These are phyloP conservation scores for Mythimna ferrago DNA, from an alignment of 2,888 invertebrate species.

Conservation along the genomic window DNA sequence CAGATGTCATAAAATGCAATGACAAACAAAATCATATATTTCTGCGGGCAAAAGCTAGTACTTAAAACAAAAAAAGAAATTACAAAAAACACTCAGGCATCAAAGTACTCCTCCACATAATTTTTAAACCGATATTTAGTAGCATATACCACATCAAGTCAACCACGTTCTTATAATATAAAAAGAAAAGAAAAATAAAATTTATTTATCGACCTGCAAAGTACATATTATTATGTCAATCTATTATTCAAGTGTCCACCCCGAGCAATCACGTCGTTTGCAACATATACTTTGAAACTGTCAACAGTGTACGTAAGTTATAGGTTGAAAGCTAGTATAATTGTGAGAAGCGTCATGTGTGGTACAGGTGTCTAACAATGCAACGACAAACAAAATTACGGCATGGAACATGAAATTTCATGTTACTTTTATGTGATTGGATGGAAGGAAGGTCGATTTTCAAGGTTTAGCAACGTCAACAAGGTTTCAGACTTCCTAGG, in stretches of 20 bases:
- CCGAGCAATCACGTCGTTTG: not conserved
- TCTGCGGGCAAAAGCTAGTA: too few relatives aligned
- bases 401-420: too few relatives aligned
- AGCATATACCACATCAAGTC: not conserved
- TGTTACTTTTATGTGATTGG: too few relatives aligned
- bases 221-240: not conserved
- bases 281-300: not conserved
- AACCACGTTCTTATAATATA: not conserved
- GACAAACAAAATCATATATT: too few relatives aligned
- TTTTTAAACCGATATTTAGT: not conserved
- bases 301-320: not conserved
- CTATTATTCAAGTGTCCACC: conserved; percentile 8
- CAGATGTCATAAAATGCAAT: not conserved
- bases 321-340: not conserved
- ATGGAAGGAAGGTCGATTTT: not conserved
- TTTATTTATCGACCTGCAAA: too few relatives aligned
- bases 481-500: not conserved
- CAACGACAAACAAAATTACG: too few relatives aligned
- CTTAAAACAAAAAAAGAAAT: too few relatives aligned
- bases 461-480: not conserved
- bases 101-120: not conserved
- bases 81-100: too few relatives aligned
- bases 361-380: too few relatives aligned
- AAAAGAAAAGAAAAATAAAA: not conserved
- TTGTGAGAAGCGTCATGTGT: too few relatives aligned